phyloP scores from a whole-genome alignment of 2,113 vertebrate genomes.

The Tor tambroides region DNA sequence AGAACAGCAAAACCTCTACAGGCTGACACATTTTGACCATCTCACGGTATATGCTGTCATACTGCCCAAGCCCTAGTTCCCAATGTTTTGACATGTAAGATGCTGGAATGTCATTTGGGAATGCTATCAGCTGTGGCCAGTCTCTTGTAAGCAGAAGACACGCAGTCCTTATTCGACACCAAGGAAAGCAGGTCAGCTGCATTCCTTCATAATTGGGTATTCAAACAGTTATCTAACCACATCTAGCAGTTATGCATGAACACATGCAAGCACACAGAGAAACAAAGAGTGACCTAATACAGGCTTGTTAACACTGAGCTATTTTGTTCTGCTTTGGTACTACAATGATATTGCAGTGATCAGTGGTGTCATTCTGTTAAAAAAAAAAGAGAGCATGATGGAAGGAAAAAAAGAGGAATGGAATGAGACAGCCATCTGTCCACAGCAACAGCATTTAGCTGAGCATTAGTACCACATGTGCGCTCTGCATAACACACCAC shows the following conservation, averaged over 20 bases:
- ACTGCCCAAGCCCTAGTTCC: neutral
- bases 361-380: conserved; percentile 1
- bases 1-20: neutral
- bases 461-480: conserved; percentile 61
- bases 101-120: neutral
- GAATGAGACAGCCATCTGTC: conserved; percentile 63
- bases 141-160: conserved; percentile 11
- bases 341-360: conserved; percentile 45
- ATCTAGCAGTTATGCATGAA: conserved; percentile 37
- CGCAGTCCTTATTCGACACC: conserved; percentile 48
- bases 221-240: conserved; percentile 51
- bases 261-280: conserved; percentile 1
- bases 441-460: conserved; percentile 64
- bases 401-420: conserved; percentile 4
- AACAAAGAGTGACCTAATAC: conserved; percentile 11
- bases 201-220: conserved; percentile 58
- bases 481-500: conserved; percentile 26
- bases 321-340: neutral
- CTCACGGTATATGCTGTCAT: conserved; percentile 1
- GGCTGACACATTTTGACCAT: neutral
- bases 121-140: conserved; percentile 12
- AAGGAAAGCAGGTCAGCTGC: conserved; percentile 53
- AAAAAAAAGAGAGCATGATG: neutral
- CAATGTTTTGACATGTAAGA: conserved; percentile 29
- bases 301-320: neutral